phyloP scores from a whole-genome alignment of 2,797 vertebrate genomes.

The Sebastes iracundus region DNA sequence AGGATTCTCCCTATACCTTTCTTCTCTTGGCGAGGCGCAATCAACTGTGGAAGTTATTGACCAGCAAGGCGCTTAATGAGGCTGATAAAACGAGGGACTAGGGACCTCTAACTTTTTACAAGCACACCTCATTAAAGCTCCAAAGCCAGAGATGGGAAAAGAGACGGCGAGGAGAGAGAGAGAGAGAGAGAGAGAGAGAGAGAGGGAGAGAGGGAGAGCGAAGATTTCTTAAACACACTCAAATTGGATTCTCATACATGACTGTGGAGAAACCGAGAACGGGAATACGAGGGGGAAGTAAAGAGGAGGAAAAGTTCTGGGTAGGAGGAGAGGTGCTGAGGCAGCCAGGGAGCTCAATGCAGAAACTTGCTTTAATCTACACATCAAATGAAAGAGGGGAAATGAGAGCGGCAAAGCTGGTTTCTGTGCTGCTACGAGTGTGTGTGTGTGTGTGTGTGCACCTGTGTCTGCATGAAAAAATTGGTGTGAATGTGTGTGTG shows the following conservation, averaged over 20 bases:
- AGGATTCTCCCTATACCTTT: slow-evolving; percentile 18
- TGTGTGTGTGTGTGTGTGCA: slow-evolving; percentile 13
- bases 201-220: background rate
- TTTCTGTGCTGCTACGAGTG: slow-evolving; percentile 9
- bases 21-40: slow-evolving; percentile 16
- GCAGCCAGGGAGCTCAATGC: slow-evolving; percentile 48
- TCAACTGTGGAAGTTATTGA: slow-evolving; percentile 60
- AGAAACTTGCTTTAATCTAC: slow-evolving; percentile 74
- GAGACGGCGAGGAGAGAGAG: background rate
- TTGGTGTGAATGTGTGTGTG: background rate
- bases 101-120: slow-evolving; percentile 66
- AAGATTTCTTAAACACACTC: slow-evolving; percentile 22
- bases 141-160: slow-evolving; percentile 4
- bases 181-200: background rate
- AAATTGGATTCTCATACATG: slow-evolving; percentile 28
- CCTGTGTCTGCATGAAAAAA: slow-evolving; percentile 45
- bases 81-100: slow-evolving; percentile 61
- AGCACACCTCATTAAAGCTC: slow-evolving; percentile 58
- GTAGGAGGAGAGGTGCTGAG: slow-evolving; percentile 57
- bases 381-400: slow-evolving; percentile 74
- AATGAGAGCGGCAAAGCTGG: slow-evolving; percentile 62
- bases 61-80: slow-evolving; percentile 68
- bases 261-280: slow-evolving; percentile 20
- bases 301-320: slow-evolving; percentile 30
- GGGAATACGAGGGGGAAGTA: slow-evolving; percentile 19